Percentiles rank a stretch among this genome's conserved stretches.
phyloP scores from a whole-genome alignment of 2,888 invertebrate genomes.

The Iselma pallidipennis region DNA sequence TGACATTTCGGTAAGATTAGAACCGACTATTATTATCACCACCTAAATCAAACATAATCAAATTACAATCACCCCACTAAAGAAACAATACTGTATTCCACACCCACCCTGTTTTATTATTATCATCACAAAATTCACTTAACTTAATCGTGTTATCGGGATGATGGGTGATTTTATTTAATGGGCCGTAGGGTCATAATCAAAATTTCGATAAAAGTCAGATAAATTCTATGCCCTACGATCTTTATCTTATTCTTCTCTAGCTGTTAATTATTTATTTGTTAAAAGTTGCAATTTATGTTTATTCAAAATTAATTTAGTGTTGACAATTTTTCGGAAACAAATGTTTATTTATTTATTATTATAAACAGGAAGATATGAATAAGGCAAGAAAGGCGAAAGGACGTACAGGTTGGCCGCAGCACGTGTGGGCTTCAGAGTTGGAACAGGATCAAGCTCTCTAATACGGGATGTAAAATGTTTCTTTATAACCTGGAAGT shows the following conservation, averaged over 20 bases:
- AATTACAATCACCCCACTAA: not conserved
- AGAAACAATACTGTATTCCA: not conserved
- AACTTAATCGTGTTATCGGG: not conserved
- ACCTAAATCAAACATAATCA: slow-evolving; percentile 18
- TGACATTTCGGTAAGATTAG: slow-evolving; percentile 48
- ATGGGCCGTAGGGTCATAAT: too few species aligned
- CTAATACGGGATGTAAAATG: slow-evolving; percentile 40
- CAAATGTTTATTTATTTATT: slow-evolving; percentile 23
- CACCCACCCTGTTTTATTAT: not conserved
- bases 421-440: slow-evolving; percentile 93
- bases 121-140: not conserved
- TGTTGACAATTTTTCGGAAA: slow-evolving; percentile 7
- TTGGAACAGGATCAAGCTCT: slow-evolving; percentile 69
- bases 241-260: not conserved
- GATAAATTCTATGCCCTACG: too few species aligned
- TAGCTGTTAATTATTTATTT: not conserved
- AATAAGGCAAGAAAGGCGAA: slow-evolving; percentile 62
- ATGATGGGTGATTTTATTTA: not conserved
- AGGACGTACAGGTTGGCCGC: slow-evolving; percentile 96
- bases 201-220: too few species aligned
- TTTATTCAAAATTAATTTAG: not conserved
- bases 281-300: not conserved
- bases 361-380: slow-evolving; percentile 52
- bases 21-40: slow-evolving; percentile 5
- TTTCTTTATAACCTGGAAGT: slow-evolving; percentile 46